Percentiles rank a stretch among this genome's conserved stretches.
Evolutionary conservation across 2,888 invertebrate species (phyloP).

Genomic region (Thalpophila matura): DNA sequence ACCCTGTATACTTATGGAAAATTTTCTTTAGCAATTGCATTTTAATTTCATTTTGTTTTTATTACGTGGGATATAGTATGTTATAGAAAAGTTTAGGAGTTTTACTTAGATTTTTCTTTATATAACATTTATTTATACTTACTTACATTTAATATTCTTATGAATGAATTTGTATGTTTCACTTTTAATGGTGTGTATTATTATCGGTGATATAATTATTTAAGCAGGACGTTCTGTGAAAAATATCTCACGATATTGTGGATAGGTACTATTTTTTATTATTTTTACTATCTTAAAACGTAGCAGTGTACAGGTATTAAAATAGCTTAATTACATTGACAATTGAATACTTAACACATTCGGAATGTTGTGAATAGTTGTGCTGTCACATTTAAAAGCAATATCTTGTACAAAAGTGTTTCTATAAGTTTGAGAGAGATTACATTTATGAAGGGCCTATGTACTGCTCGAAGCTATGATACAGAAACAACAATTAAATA

Average conservation of each 20-base stretch:
- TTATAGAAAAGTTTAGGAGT: slow-evolving; percentile 43
- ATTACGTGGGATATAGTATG: slow-evolving; percentile 27
- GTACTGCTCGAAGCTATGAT: slow-evolving; percentile 73
- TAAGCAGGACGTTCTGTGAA: slow-evolving; percentile 38
- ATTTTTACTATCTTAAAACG: slow-evolving; percentile 41
- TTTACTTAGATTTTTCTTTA: slow-evolving; percentile 35
- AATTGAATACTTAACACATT: slow-evolving; percentile 59
- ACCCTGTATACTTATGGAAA: too few relatives aligned
- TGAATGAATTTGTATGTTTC: slow-evolving; percentile 39
- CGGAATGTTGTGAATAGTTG: slow-evolving; percentile 68
- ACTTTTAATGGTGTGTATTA: slow-evolving; percentile 32
- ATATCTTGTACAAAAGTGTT: slow-evolving; percentile 56
- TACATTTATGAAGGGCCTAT: slow-evolving; percentile 56
- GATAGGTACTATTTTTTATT: slow-evolving; percentile 25
- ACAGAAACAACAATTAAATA: slow-evolving; percentile 72
- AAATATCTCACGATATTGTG: slow-evolving; percentile 40
- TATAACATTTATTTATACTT: slow-evolving; percentile 35
- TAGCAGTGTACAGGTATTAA: slow-evolving; percentile 57
- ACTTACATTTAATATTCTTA: slow-evolving; percentile 30
- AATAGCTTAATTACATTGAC: slow-evolving; percentile 57
- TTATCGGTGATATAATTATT: slow-evolving; percentile 31
- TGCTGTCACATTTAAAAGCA: slow-evolving; percentile 62
- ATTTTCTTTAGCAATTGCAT: slow-evolving; percentile 33
- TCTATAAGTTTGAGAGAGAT: slow-evolving; percentile 43
- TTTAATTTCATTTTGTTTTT: slow-evolving; percentile 18